phyloP scores from a whole-genome alignment of 1,140 invertebrate genomes.

The Euschistus heros region DNA sequence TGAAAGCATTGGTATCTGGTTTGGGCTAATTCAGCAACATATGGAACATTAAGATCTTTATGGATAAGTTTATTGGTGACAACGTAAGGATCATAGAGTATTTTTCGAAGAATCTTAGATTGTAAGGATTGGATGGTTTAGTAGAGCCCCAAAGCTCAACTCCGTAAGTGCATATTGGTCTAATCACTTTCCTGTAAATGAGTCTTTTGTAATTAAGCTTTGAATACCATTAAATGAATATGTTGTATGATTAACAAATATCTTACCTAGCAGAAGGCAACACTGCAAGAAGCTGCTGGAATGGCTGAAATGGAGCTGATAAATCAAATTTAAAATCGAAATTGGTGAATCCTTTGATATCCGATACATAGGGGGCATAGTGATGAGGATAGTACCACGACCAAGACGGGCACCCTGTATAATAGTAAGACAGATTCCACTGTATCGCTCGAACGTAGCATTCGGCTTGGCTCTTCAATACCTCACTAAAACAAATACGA shows the following conservation, averaged over 20 bases:
- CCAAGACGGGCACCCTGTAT: constrained; percentile 91
- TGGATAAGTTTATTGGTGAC: too few species aligned
- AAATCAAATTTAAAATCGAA: constrained; percentile 67
- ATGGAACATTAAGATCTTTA: too few species aligned
- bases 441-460: constrained; percentile 88
- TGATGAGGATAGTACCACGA: constrained; percentile 93
- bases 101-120: too few species aligned
- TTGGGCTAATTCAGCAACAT: too few species aligned
- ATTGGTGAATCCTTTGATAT: constrained; percentile 71
- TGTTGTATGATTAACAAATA: neutral
- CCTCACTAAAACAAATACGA: constrained; percentile 44
- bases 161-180: too few species aligned
- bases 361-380: constrained; percentile 92
- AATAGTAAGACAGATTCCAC: constrained; percentile 96
- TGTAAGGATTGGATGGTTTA: too few species aligned
- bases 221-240: too few species aligned
- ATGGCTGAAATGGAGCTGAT: constrained; percentile 83
- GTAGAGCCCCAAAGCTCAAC: too few species aligned
- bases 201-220: too few species aligned
- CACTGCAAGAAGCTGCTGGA: constrained; percentile 88
- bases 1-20: too few species aligned
- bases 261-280: constrained; percentile 59
- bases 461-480: constrained; percentile 66
- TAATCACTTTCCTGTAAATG: too few species aligned
- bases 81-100: too few species aligned